Base-by-base conservation (phyloP, 2,888 invertebrate genomes). In the Schizotus pectinicornis region DNA sequence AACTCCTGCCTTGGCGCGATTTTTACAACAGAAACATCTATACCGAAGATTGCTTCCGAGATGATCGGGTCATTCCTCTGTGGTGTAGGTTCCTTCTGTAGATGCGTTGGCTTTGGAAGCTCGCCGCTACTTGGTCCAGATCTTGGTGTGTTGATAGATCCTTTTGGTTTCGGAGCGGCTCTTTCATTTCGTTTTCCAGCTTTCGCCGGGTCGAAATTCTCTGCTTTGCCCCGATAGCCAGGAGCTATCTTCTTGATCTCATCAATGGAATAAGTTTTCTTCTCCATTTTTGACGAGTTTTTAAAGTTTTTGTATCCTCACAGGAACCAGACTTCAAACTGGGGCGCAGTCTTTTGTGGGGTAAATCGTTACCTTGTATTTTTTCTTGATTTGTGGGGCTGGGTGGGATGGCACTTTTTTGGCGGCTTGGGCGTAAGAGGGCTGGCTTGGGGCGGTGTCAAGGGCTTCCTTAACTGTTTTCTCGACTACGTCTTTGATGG, bases 151-250 rank as follows among this genome's bases (percentile, higher is more conserved):
- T 14, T 32, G 7, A 7, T 22, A n/a, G 32, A 14, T n/a, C 13
- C 35, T 34, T 34, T 41, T 36, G 41, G 32, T 14, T 32, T 37
- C 22, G 45, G 36, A 7, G 46, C 47, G 1, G 31, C 14, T 38
- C 33, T 35, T 3, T 47, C 38, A n/a, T 9, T 41, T 22, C 43
- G 48, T 30, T 55, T 56, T 39, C 56, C 60, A 11, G 34, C 45
- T 30, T 58, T 56, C 2, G 37, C 35, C 8, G 58, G 61, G 37
- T 59, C 49, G 33, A 64, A 63, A 42, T 63, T 64, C 32, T 63
- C 59, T 1, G 59, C 50, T 36, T 64, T 63, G 7, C 64, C 64
- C 8, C 61, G 38, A 37, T 63, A 64, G n/a, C 49, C 52, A 12
- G 64, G 64, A 7, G 61, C 62, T 6, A 64, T 5, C 13, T 39